Percentiles rank a stretch among this genome's conserved stretches.
These are phyloP conservation scores for Stegana nigrithorax DNA, from an alignment of 2,888 invertebrate species.

Conservation along the genomic window DNA sequence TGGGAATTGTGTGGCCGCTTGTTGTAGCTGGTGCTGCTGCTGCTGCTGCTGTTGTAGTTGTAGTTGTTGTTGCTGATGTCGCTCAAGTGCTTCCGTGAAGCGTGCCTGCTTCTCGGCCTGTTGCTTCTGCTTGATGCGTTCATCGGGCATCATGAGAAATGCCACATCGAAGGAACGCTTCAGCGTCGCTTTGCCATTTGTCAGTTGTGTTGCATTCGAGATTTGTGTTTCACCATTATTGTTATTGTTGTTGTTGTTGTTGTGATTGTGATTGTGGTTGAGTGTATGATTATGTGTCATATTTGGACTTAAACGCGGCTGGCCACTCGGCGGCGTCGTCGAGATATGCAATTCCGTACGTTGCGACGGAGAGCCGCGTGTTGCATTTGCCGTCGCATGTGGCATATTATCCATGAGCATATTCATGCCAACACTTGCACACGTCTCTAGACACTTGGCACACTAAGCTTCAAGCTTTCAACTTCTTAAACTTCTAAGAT, in stretches of 20 bases:
- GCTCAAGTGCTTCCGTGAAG: conserved; percentile 69
- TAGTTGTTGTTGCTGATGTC: conserved; percentile 41
- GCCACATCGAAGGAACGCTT: conserved; percentile 92
- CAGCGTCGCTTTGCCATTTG: conserved; percentile 58
- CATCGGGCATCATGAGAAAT: conserved; percentile 89
- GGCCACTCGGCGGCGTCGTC: conserved; percentile 42
- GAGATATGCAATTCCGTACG: conserved; percentile 70
- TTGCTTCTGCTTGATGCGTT: conserved; percentile 73
- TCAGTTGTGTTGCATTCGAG: conserved; percentile 38
- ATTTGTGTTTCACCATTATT: conserved; percentile 55
- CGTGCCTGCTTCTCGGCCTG: conserved; percentile 69
- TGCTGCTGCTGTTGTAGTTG: conserved; percentile 42
- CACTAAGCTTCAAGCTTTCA: no score
- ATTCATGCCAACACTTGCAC: conserved; percentile 47
- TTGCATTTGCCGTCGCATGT: conserved; percentile 41
- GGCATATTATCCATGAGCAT: conserved; percentile 77
- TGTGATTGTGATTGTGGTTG: conserved; percentile 33
- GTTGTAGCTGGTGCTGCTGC: conserved; percentile 36
- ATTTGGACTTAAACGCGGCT: conserved; percentile 25
- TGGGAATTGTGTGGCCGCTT: conserved; percentile 49
- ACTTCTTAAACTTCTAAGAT: conserved; percentile 26
- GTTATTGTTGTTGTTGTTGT: conserved; percentile 45
- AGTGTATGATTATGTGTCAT: conserved; percentile 1
- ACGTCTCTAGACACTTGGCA: conserved; percentile 17
- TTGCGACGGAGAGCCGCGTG: conserved; percentile 49